Percentiles rank a stretch among this genome's conserved stretches.
Conservation (phyloP, 92 coral and sea anemone species). For the Scolanthus callimorphus region DNA sequence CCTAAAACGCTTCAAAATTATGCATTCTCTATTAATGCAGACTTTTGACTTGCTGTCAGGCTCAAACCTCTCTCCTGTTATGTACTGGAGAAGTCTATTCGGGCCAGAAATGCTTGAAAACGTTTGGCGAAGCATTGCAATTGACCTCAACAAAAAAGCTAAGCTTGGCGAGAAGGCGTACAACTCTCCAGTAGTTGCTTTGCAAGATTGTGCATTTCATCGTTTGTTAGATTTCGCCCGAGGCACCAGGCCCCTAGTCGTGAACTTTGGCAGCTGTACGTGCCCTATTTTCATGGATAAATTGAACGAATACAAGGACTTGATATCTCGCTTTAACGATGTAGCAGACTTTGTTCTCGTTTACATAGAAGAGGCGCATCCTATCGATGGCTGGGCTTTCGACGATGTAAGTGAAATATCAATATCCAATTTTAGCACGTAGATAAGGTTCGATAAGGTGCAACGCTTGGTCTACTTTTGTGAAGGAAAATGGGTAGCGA, state of each 20-base stretch:
- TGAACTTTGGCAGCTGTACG: conserved; percentile 55
- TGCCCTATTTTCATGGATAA: conserved; percentile 56
- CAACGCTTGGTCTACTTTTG: too few species aligned
- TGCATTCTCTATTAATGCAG: conserved; percentile 5
- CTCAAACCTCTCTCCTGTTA: conserved; percentile 21
- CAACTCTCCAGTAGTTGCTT: conserved; percentile 51
- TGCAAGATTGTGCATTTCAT: conserved; percentile 22
- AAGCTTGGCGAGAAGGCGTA: conserved; percentile 38
- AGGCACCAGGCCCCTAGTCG: conserved; percentile 41
- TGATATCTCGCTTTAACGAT: conserved; percentile 29
- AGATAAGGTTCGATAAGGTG: too few species aligned
- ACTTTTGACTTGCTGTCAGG: conserved; percentile 21
- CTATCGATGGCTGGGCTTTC: conserved; percentile 62
- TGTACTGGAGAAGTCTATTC: conserved; percentile 40
- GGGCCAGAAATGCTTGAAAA: conserved; percentile 50
- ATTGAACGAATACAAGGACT: conserved; percentile 25
- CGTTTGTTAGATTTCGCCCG: conserved; percentile 48
- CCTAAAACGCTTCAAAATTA: conserved; percentile 15
- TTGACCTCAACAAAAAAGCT: conserved; percentile 40
- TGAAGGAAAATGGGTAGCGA: too few species aligned
- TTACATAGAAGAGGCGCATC: conserved; percentile 67
- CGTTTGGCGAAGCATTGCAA: conserved; percentile 40
- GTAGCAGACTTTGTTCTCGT: conserved; percentile 54
- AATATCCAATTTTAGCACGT: too few species aligned
- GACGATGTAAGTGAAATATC: conserved; percentile 24